Conservation (phyloP, 2,797 vertebrate species). For the Columba guinea region DNA sequence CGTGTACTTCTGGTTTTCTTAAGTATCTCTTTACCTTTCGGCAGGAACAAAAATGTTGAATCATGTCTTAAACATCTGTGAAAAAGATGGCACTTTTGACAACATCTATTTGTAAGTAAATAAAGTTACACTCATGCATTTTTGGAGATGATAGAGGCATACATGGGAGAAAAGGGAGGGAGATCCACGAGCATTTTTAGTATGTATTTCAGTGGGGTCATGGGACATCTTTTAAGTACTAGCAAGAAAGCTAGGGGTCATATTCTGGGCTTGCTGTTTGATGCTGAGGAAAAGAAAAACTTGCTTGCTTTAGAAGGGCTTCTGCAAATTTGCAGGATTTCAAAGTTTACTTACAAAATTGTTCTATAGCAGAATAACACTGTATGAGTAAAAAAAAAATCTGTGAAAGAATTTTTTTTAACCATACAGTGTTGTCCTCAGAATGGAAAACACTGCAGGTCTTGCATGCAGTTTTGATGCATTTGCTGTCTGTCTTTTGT, state of each 20-base stretch:
- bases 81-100: constrained; percentile 99
- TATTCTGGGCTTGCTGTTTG: background rate
- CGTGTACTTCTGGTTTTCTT: background rate
- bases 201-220: background rate
- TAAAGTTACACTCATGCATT: background rate
- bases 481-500: background rate
- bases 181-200: background rate
- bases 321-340: background rate
- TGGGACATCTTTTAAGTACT: background rate
- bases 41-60: constrained; percentile 99
- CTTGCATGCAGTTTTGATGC: background rate
- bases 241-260: background rate
- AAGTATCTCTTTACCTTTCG: constrained; percentile 48
- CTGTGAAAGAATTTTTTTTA: background rate
- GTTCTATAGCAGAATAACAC: background rate
- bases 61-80: constrained; percentile 99
- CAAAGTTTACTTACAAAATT: background rate
- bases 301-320: background rate
- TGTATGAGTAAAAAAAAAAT: background rate
- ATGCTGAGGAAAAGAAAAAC: background rate
- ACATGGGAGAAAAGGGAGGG: background rate
- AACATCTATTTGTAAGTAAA: constrained; percentile 99
- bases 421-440: background rate
- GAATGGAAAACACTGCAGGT: background rate
- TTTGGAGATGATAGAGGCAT: background rate